A percentile compares a stretch with the other conserved stretches of the same genome.
phyloP scores from a whole-genome alignment of 2,888 invertebrate genomes.

The Sphaeridia pumilis region DNA sequence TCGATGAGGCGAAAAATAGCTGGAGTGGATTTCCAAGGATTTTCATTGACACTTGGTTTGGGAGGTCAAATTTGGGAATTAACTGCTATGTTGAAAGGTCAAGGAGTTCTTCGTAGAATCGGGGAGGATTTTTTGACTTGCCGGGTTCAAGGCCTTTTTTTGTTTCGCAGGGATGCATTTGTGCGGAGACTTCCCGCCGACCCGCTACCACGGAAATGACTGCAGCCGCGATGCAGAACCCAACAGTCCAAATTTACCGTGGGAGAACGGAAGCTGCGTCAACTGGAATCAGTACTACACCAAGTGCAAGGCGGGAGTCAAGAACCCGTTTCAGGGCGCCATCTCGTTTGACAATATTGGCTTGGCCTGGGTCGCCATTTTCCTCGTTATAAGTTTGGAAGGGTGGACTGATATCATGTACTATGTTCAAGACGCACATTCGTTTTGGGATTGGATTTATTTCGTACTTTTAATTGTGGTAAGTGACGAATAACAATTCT shows the following conservation, averaged over 20 bases:
- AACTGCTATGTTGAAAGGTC: no score
- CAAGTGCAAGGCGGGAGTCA: conserved; percentile 78
- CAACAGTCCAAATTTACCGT: conserved; percentile 45
- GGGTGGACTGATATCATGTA: conserved; percentile 99
- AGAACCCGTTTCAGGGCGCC: conserved; percentile 97
- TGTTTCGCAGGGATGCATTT: conserved; percentile 57
- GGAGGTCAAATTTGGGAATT: no score
- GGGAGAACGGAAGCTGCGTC: conserved; percentile 60
- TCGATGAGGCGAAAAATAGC: no score
- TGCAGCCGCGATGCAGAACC: conserved; percentile 65
- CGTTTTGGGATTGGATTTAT: conserved; percentile 99
- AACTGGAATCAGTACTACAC: conserved; percentile 99
- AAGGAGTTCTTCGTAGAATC: neutral
- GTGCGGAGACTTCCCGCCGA: conserved; percentile 70
- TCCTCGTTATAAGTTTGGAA: conserved; percentile 96
- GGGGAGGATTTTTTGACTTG: neutral
- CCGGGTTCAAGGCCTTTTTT: no score
- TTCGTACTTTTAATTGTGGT: conserved; percentile 98
- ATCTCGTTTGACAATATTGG: conserved; percentile 99
- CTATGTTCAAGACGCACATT: conserved; percentile 99
- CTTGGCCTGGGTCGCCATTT: conserved; percentile 99
- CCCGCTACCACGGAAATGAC: conserved; percentile 48
- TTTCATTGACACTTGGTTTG: no score
- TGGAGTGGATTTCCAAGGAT: no score
- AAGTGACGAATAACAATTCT: conserved; percentile 43